Evolutionary conservation across 2,113 vertebrate species (phyloP).

Genomic region (Crotalus horridus): DNA sequence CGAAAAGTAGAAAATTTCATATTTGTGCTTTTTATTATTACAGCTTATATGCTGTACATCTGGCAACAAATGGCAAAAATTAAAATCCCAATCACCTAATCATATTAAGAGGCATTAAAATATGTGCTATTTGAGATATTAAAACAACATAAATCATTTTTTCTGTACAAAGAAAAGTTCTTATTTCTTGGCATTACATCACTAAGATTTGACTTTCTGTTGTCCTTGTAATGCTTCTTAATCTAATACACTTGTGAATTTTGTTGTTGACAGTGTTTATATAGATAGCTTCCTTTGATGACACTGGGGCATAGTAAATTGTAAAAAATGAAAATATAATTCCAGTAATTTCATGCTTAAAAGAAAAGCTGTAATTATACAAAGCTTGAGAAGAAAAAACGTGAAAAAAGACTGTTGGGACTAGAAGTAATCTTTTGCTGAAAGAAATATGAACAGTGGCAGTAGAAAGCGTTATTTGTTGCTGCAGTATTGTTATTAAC

Average conservation of each 20-base stretch:
- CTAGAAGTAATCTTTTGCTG: slow-evolving; percentile 22
- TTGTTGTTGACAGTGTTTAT: slow-evolving; percentile 19
- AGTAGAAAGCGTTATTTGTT: neutral
- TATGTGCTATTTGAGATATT: slow-evolving; percentile 40
- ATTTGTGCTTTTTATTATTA: neutral
- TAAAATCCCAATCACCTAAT: slow-evolving; percentile 13
- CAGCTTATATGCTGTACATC: neutral
- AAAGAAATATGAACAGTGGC: slow-evolving; percentile 6
- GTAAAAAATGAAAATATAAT: slow-evolving; percentile 12
- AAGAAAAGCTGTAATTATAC: slow-evolving; percentile 57
- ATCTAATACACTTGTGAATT: slow-evolving; percentile 1
- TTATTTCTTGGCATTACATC: neutral
- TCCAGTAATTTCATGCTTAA: slow-evolving; percentile 52
- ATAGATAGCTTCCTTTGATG: slow-evolving; percentile 7
- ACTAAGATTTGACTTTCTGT: slow-evolving; percentile 15
- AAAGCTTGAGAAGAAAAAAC: slow-evolving; percentile 42
- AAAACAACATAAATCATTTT: slow-evolving; percentile 33
- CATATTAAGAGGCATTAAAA: neutral
- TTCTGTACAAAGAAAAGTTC: neutral
- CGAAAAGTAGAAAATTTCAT: neutral
- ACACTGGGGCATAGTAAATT: slow-evolving; percentile 13
- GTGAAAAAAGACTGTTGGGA: slow-evolving; percentile 28
- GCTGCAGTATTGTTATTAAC: slow-evolving; percentile 4
- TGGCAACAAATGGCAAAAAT: neutral
- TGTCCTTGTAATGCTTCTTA: slow-evolving; percentile 1